phyloP scores from a whole-genome alignment of 1,140 invertebrate species.

The Drosophila tristis region DNA sequence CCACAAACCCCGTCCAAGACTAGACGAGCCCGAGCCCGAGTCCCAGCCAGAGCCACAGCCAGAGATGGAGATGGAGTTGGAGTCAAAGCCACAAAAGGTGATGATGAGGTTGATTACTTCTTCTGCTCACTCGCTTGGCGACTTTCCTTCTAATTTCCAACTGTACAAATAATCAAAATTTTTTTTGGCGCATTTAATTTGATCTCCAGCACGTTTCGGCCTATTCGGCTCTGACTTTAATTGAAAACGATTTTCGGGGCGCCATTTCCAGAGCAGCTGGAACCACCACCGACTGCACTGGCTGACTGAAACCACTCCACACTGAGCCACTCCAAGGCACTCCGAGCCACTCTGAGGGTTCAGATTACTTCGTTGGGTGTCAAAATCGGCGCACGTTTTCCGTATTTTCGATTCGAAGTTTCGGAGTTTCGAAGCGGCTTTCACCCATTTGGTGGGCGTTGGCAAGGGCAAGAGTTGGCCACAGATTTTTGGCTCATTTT shows the following conservation, averaged over 20 bases:
- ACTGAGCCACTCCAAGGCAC: too few species aligned
- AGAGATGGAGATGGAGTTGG: slow-evolving; percentile 7
- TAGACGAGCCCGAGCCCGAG: slow-evolving; percentile 17
- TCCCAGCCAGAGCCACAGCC: not conserved
- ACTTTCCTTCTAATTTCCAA: slow-evolving; percentile 76
- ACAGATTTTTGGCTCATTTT: slow-evolving; percentile 30
- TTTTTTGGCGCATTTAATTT: slow-evolving; percentile 77
- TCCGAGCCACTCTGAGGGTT: slow-evolving; percentile 29
- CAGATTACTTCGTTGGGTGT: slow-evolving; percentile 53
- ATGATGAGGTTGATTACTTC: slow-evolving; percentile 79
- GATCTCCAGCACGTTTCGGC: slow-evolving; percentile 75
- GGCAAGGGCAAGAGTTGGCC: slow-evolving; percentile 50
- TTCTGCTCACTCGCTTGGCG: slow-evolving; percentile 49
- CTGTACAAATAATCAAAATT: slow-evolving; percentile 80
- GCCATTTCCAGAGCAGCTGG: slow-evolving; percentile 45
- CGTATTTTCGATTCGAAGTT: too few species aligned
- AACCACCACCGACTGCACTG: not conserved
- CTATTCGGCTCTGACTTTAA: slow-evolving; percentile 58
- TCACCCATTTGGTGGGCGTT: slow-evolving; percentile 73
- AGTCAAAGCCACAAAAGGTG: slow-evolving; percentile 71
- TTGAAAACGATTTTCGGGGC: slow-evolving; percentile 77
- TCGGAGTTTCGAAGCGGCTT: slow-evolving; percentile 41
- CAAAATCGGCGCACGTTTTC: slow-evolving; percentile 75
- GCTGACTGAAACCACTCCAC: slow-evolving; percentile 27
- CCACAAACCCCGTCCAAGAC: too few species aligned